Evolutionary conservation across 2,888 invertebrate species (phyloP), one percentile per base, ranked within the genome.

Genomic region (Diogma glabrata): DNA sequence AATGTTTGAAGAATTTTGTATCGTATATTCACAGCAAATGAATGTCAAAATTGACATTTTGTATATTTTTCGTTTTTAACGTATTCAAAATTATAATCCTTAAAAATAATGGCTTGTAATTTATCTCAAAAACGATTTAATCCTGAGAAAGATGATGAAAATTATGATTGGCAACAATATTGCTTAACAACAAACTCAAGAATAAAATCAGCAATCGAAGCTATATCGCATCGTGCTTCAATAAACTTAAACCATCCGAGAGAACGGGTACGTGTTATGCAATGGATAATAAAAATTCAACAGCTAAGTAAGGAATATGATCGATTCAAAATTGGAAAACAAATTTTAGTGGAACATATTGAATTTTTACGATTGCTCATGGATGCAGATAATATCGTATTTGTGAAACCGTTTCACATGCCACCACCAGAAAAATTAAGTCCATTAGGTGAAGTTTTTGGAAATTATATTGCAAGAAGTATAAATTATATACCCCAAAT

Each of bases 181-280:
- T n/a, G n/a, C n/a, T n/a, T n/a, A n/a, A n/a, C n/a, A n/a, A n/a
- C n/a, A n/a, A n/a, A n/a, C n/a, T n/a, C n/a, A n/a, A n/a, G n/a
- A n/a, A n/a, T n/a, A n/a, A n/a, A n/a, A n/a, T n/a, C n/a, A n/a
- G n/a, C n/a, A n/a, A 43, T 43, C 14, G 43, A 43, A 43, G 43
- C 23, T n/a, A 43, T 43, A 6, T 20, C 22, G 3, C 43, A 43
- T 43, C 36, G 14, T 14, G 26, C 26, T 17, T 28, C 26, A 6
- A 24, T 30, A n/a, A 47, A 47, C 12, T 46, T 46, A 19, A 24
- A 46, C 17, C 23, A 24, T 46, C 46, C 46, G 24, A 24, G 22
- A 72, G 77, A 76, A 61, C 67, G 77, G 40, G 75, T 76, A 7
- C 64, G 73, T 54, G 72, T 72, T 54, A 67, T 71, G 19, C 75